Evolutionary conservation across 53 echinoderm and acorn worm genomes (phyloP), one percentile per base, ranked within the genome.

Genomic region (Luidia sarsii): DNA sequence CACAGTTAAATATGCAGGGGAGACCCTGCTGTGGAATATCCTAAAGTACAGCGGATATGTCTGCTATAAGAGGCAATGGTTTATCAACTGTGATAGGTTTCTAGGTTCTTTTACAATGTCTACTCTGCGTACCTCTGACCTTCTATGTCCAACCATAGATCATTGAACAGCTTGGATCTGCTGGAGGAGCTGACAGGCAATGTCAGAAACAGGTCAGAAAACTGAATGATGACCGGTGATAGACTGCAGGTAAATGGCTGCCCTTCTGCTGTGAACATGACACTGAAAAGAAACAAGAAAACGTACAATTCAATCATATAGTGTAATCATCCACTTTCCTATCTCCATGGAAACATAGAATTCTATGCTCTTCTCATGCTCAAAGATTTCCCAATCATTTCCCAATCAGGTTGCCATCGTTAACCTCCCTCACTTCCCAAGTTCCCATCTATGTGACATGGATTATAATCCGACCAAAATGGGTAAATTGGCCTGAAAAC

Each of bases 141-240:
- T 75, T 89, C 68, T 43, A 95, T 83, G 72, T 88, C 39, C 6
- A 85, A 35, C 96, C 96, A 96, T 33, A 96, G 60, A 36, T 67
- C 68, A 19, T 83, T 62, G 73, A 88, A 93, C 9, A 90, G 25
- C 27, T 39, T 45, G 13, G 54, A 57, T 63, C 66, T 74, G 51
- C 39, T 23, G 6, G 70, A 70, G 21, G 83, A 57, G 36, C 51
- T 32, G 61, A 89, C 88, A 30, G 97, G 97, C 22, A 97, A 67
- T 2, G 97, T 89, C 39, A 97, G 71, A 63, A 93, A 97, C 45
- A 97, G 86, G 70, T 97, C 97, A 43, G 83, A 80, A 53, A 97
- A 97, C 57, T 86, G 67, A 39, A 97, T 86, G 3, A 30, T 46
- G 31, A 93, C 37, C 14, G 90, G 80, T 52, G 80, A 81, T 50